Base-by-base conservation (phyloP, 2,888 invertebrate species). In the Nymphalis polychloros region DNA sequence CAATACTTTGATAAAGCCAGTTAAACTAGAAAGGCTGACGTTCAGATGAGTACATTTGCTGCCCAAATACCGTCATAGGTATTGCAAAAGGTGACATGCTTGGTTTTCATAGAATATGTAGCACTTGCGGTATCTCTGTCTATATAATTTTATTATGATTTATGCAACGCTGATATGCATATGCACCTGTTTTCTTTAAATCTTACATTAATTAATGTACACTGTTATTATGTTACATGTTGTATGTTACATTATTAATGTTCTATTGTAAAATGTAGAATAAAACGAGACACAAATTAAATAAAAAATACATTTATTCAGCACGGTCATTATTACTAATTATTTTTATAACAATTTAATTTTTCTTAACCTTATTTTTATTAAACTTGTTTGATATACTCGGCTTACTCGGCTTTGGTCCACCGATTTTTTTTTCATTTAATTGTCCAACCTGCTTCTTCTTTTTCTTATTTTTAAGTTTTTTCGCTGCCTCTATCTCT, bases 361-460 rank as follows among this genome's bases (percentile, higher is more conserved):
- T 68, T 71, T 50, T 55, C n/a, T 64, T 70, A 55, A n/a, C 70
- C 64, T 64, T 78, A 78, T 71, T 80, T 78, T 55, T 69, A 68
- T 55, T 68, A 57, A 52, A 57, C 68, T 77, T 81, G 31, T 35
- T 55, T 27, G 35, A 68, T 20, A 41, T 41, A 41, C 41, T 41
- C 13, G 27, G 41, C 50, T 66, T 59, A 73, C 66, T 70, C 67
- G 68, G 8, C 74, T 78, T 68, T 63, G 46, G 8, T 8, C 6
- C 23, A 59, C 77, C 78, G 62, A 70, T 75, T 73, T 82, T 83
- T 61, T 80, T 81, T 35, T 73, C 75, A 67, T 84, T 85, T 23
- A 89, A 64, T 68, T 87, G 81, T 59, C 91, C 91, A 72, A 91
- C 87, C 76, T 84, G 79, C 70, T 90, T 89, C 68, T 86, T 86